Evolutionary conservation across 2,113 vertebrate species (phyloP).

Genomic region (Mobula birostris): DNA sequence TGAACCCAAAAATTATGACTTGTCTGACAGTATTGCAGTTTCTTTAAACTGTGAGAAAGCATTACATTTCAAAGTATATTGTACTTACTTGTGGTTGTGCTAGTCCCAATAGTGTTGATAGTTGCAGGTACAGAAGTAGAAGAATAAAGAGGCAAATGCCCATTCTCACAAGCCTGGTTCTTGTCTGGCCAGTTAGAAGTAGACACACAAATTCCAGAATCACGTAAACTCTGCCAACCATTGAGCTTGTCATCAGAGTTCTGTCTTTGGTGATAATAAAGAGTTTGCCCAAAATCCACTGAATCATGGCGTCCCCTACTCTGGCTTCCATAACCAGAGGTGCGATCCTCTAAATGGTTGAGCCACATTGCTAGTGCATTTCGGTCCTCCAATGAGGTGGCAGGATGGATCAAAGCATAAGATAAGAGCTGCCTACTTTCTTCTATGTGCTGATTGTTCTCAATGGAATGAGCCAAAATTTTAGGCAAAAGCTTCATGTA

Average conservation of each 20-base stretch:
- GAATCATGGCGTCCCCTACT: constrained; percentile 73
- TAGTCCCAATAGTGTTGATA: constrained; percentile 90
- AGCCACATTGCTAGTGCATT: constrained; percentile 92
- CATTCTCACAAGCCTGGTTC: constrained; percentile 81
- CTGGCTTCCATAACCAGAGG: constrained; percentile 62
- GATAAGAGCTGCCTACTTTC: constrained; percentile 94
- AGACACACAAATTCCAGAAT: constrained; percentile 75
- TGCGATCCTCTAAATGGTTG: constrained; percentile 94
- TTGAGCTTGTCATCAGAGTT: constrained; percentile 94
- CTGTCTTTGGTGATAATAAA: constrained; percentile 93
- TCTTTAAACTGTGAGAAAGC: not conserved
- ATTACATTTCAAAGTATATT: not conserved
- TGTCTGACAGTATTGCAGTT: not conserved
- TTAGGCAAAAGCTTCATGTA: constrained; percentile 96
- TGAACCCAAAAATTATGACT: not conserved
- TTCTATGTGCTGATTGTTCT: constrained; percentile 90
- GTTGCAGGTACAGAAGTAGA: constrained; percentile 88
- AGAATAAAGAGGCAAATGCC: constrained; percentile 85
- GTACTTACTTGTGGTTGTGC: constrained; percentile 80
- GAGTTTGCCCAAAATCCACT: constrained; percentile 74
- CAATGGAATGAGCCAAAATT: constrained; percentile 93
- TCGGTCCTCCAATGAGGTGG: constrained; percentile 90
- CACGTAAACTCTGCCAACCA: constrained; percentile 88
- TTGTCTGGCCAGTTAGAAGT: constrained; percentile 77
- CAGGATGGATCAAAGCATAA: constrained; percentile 93